Percentiles rank a stretch among this genome's conserved stretches.
These are phyloP conservation scores for Toxostoma redivivum DNA, from an alignment of 2,113 vertebrate genomes.

Conservation along the genomic window DNA sequence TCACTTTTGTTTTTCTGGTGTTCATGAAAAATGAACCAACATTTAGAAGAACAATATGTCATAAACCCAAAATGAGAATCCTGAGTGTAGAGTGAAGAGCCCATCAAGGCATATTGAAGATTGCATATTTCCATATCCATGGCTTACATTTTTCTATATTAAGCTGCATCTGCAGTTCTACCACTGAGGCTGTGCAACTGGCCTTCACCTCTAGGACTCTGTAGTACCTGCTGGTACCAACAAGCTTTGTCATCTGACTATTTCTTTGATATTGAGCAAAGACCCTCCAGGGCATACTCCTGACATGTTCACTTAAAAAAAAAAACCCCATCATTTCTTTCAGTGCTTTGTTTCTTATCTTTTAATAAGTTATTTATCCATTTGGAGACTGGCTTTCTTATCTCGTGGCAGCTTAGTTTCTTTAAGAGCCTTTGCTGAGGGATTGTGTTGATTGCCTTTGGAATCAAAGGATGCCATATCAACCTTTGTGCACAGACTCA, in stretches of 20 bases:
- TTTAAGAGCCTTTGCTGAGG: background rate
- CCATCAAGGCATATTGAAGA: background rate
- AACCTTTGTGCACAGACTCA: background rate
- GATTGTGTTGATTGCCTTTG: background rate
- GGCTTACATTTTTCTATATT: background rate
- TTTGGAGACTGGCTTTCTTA: background rate
- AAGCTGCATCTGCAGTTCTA: background rate
- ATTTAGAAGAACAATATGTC: background rate
- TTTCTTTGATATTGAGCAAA: background rate
- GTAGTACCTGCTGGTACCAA: background rate
- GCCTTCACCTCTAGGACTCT: background rate
- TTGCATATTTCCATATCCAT: background rate
- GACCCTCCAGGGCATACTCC: background rate
- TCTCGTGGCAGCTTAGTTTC: background rate
- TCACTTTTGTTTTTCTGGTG: background rate
- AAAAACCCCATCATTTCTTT: background rate
- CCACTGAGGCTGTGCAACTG: background rate
- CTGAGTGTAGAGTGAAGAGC: background rate
- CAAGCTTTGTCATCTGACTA: background rate
- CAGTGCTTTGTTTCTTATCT: constrained; percentile 10
- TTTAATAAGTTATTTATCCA: constrained; percentile 39
- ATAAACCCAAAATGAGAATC: background rate
- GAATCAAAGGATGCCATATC: constrained; percentile 2
- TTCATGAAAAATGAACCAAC: background rate
- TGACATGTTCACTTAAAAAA: background rate